phyloP scores from a whole-genome alignment of 2,888 invertebrate species.

The Sphaerophoria rueppellii region DNA sequence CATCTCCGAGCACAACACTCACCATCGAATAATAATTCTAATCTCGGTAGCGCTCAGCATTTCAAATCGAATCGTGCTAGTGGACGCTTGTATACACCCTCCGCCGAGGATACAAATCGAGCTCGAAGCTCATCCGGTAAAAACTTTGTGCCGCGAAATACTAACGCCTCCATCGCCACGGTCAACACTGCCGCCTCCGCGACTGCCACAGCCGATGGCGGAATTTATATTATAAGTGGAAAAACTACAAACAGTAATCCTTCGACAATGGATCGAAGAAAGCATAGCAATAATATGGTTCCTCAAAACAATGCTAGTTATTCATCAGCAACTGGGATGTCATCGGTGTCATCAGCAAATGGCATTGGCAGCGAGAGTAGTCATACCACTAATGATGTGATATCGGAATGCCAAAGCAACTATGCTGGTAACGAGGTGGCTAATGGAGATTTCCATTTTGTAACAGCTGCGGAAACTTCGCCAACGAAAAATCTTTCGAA shows the following conservation, averaged over 20 bases:
- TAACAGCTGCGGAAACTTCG: constrained; percentile 69
- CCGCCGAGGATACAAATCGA: constrained; percentile 40
- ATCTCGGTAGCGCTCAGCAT: constrained; percentile 33
- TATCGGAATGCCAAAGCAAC: constrained; percentile 78
- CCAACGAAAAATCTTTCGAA: constrained; percentile 79
- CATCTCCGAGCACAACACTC: constrained; percentile 76
- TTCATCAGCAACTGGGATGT: constrained; percentile 66
- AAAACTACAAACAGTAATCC: constrained; percentile 73
- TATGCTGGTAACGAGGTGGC: constrained; percentile 75
- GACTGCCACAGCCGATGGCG: constrained; percentile 48
- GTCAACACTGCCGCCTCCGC: background rate
- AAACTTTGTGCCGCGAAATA: background rate
- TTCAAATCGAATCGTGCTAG: constrained; percentile 71
- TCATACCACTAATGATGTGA: constrained; percentile 80
- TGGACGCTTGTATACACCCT: constrained; percentile 39
- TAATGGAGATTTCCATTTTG: constrained; percentile 77
- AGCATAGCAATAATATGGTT: constrained; percentile 41
- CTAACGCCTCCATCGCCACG: background rate
- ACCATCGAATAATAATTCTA: constrained; percentile 47
- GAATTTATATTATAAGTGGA: constrained; percentile 69
- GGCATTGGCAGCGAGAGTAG: constrained; percentile 78
- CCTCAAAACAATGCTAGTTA: constrained; percentile 67
- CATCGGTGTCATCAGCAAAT: constrained; percentile 67
- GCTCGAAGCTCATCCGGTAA: constrained; percentile 33
- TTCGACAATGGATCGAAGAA: constrained; percentile 78